phyloP scores from a whole-genome alignment of 1,140 invertebrate species.

The Uloborus diversus region DNA sequence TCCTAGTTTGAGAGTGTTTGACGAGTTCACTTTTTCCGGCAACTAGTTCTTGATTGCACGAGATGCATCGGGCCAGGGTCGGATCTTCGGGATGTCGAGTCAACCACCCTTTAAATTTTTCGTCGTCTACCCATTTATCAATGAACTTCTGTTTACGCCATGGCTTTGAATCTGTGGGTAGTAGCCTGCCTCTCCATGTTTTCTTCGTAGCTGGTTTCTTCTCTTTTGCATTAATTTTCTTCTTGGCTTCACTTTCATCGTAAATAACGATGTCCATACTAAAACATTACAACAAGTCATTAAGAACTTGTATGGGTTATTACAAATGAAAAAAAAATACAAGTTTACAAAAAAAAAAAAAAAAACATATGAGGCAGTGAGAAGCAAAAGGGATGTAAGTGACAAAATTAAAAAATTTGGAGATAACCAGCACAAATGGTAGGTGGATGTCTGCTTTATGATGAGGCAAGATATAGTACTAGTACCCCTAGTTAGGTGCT shows the following conservation, averaged over 20 bases:
- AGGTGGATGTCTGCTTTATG: too few species aligned
- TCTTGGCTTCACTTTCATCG: not conserved
- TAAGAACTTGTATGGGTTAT: too few species aligned
- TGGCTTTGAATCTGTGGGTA: slow-evolving; percentile 34
- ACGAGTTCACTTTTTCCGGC: slow-evolving; percentile 54
- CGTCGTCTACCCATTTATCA: slow-evolving; percentile 42
- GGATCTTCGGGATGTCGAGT: slow-evolving; percentile 46
- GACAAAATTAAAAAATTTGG: too few species aligned
- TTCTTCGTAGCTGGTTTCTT: slow-evolving; percentile 40
- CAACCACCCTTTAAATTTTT: slow-evolving; percentile 49
- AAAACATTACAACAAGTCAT: too few species aligned
- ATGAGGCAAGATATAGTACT: too few species aligned
- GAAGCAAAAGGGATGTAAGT: too few species aligned
- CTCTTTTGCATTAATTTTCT: slow-evolving; percentile 6
- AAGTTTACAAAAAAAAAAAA: too few species aligned
- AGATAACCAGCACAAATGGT: too few species aligned
- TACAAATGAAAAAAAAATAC: too few species aligned
- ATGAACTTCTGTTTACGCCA: slow-evolving; percentile 52
- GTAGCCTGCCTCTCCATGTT: slow-evolving; percentile 30
- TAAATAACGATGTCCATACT: slow-evolving; percentile 10
- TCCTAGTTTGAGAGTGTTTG: slow-evolving; percentile 38
- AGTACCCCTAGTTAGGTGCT: too few species aligned
- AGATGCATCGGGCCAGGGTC: slow-evolving; percentile 41
- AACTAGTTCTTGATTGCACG: slow-evolving; percentile 48
- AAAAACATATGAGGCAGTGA: too few species aligned